phyloP scores from a whole-genome alignment of 2,888 invertebrate genomes.

The Cerastis leucographa region DNA sequence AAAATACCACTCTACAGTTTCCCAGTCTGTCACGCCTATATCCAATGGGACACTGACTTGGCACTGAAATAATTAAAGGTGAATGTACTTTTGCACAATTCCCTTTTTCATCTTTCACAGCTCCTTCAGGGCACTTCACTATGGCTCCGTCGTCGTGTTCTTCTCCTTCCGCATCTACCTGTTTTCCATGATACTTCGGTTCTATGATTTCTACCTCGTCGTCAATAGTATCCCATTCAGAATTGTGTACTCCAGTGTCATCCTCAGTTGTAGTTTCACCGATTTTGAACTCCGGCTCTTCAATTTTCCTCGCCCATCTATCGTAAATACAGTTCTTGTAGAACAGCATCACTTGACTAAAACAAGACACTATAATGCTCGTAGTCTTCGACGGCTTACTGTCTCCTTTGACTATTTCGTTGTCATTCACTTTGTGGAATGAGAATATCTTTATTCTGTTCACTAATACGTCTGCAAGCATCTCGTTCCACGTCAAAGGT shows the following conservation, averaged over 20 bases:
- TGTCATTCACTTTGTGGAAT: slow-evolving; percentile 69
- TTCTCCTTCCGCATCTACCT: slow-evolving; percentile 38
- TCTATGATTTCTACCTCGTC: slow-evolving; percentile 83
- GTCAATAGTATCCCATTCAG: slow-evolving; percentile 72
- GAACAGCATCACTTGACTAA: slow-evolving; percentile 76
- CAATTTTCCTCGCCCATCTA: slow-evolving; percentile 58
- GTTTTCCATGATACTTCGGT: slow-evolving; percentile 79
- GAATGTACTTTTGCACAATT: slow-evolving; percentile 75
- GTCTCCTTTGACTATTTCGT: slow-evolving; percentile 61
- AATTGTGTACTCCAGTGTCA: slow-evolving; percentile 43
- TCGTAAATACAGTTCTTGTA: slow-evolving; percentile 82
- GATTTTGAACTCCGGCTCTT: slow-evolving; percentile 47
- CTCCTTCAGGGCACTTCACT: slow-evolving; percentile 75
- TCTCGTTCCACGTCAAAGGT: slow-evolving; percentile 83
- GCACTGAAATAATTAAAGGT: slow-evolving; percentile 80
- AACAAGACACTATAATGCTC: slow-evolving; percentile 70
- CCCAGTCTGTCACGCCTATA: slow-evolving; percentile 81
- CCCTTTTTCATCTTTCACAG: slow-evolving; percentile 72
- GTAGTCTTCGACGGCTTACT: slow-evolving; percentile 40
- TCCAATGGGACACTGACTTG: slow-evolving; percentile 82
- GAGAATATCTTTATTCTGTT: slow-evolving; percentile 81
- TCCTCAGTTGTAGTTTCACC: slow-evolving; percentile 52
- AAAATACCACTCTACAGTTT: slow-evolving; percentile 77
- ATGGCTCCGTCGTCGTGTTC: slow-evolving; percentile 47
- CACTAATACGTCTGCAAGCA: slow-evolving; percentile 83